Conservation (phyloP, 2,797 vertebrate genomes). For the Spatula versicolor region DNA sequence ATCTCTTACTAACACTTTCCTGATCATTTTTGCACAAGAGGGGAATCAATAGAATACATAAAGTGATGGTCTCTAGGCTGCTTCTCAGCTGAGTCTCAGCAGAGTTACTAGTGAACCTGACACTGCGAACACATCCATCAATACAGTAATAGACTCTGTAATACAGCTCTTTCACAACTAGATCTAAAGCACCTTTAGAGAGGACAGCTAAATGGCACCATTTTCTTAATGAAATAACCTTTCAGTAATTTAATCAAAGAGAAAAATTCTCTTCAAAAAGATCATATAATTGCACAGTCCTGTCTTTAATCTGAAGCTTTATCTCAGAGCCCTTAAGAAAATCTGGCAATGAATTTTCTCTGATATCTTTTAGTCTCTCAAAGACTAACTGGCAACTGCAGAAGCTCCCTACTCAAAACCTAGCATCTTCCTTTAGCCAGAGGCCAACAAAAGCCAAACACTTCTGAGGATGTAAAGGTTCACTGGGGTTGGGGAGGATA, state of each 20-base stretch:
- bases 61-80: not conserved
- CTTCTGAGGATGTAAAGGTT: conserved; percentile 2
- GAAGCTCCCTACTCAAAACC: not conserved
- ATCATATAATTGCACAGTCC: not conserved
- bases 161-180: not conserved
- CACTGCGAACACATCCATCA: not conserved
- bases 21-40: not conserved
- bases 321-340: not conserved
- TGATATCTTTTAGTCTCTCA: not conserved
- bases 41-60: not conserved
- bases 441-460: conserved; percentile 29
- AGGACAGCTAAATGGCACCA: not conserved
- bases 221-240: conserved; percentile 17
- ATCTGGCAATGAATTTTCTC: not conserved
- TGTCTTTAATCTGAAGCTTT: not conserved
- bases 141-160: not conserved
- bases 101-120: not conserved
- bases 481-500: not conserved
- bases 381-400: not conserved
- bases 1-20: not conserved
- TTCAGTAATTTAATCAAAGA: conserved; percentile 45
- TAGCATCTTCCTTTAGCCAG: conserved; percentile 6
- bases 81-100: not conserved
- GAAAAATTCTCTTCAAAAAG: not conserved
- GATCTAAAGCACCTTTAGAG: not conserved